Percentiles rank a stretch among this genome's conserved stretches.
Conservation (phyloP, 2,888 invertebrate species). For the Scaptomyza cyrtandrae region DNA sequence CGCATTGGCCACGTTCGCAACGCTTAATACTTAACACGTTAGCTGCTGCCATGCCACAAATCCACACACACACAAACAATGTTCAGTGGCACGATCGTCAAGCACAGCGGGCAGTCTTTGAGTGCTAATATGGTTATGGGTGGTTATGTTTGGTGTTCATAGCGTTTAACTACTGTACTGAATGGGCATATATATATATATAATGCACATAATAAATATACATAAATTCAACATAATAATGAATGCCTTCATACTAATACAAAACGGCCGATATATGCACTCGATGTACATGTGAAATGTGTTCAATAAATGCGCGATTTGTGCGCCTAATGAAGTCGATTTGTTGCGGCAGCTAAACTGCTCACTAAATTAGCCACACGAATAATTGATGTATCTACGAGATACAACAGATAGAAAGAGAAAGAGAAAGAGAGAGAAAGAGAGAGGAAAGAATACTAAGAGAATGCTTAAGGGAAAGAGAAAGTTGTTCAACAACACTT, state of each 20-base stretch:
- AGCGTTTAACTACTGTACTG: slow-evolving; percentile 71
- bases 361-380: slow-evolving; percentile 58
- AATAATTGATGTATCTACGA: slow-evolving; percentile 59
- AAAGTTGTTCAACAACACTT: not conserved
- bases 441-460: not conserved
- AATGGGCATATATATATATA: slow-evolving; percentile 71
- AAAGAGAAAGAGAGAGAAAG: not conserved
- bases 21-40: slow-evolving; percentile 46
- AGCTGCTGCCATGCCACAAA: not conserved
- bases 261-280: not conserved
- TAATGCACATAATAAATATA: slow-evolving; percentile 64
- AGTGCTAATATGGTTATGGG: slow-evolving; percentile 40
- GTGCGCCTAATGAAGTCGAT: slow-evolving; percentile 72
- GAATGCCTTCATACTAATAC: not conserved
- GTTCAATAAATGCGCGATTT: slow-evolving; percentile 69
- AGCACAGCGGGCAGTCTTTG: slow-evolving; percentile 61
- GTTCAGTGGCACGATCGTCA: slow-evolving; percentile 55
- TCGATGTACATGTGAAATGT: slow-evolving; percentile 43
- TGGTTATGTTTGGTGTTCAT: slow-evolving; percentile 31
- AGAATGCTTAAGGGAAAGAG: not conserved
- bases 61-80: slow-evolving; percentile 8
- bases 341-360: slow-evolving; percentile 66
- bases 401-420: slow-evolving; percentile 12
- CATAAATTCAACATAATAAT: slow-evolving; percentile 54
- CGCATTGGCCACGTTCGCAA: slow-evolving; percentile 47